Evolutionary conservation across 1,140 invertebrate species (phyloP).

Genomic region (Euura saliciscinereae): DNA sequence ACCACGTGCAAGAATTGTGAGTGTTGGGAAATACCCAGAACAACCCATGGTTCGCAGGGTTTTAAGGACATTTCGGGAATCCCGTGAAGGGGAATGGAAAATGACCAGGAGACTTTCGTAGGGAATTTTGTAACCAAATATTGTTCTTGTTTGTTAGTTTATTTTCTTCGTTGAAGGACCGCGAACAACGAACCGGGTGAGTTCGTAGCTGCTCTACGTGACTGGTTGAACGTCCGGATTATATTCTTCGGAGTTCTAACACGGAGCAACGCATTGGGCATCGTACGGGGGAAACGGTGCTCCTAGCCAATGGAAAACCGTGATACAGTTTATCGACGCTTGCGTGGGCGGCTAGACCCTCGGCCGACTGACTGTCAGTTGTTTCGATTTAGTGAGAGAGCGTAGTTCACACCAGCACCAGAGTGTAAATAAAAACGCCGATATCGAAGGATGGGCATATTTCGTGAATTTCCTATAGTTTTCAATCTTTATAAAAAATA

Average conservation of each 20-base stretch:
- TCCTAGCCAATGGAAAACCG: neutral
- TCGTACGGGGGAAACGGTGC: neutral
- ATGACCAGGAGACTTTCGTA: too few relatives aligned
- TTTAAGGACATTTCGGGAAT: too few relatives aligned
- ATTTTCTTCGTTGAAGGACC: too few relatives aligned
- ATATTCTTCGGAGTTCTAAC: neutral
- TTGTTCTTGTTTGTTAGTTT: too few relatives aligned
- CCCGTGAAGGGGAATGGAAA: too few relatives aligned
- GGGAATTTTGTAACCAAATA: too few relatives aligned
- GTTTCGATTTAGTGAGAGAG: slow-evolving; percentile 13
- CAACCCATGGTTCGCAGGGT: too few relatives aligned
- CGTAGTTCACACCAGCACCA: slow-evolving; percentile 12
- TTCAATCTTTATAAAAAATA: slow-evolving; percentile 49
- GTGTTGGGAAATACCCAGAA: too few relatives aligned
- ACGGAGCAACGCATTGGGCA: neutral
- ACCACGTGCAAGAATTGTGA: too few relatives aligned
- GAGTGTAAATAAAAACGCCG: neutral
- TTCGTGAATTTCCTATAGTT: slow-evolving; percentile 47
- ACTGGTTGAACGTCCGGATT: neutral
- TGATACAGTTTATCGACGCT: neutral
- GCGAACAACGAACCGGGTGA: neutral
- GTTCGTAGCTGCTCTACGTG: neutral
- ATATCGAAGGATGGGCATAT: slow-evolving; percentile 38
- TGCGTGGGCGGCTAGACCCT: neutral
- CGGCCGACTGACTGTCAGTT: slow-evolving; percentile 12